These are phyloP conservation scores for Physocephala rufipes DNA, from an alignment of 2,888 invertebrate genomes.

Conservation along the genomic window DNA sequence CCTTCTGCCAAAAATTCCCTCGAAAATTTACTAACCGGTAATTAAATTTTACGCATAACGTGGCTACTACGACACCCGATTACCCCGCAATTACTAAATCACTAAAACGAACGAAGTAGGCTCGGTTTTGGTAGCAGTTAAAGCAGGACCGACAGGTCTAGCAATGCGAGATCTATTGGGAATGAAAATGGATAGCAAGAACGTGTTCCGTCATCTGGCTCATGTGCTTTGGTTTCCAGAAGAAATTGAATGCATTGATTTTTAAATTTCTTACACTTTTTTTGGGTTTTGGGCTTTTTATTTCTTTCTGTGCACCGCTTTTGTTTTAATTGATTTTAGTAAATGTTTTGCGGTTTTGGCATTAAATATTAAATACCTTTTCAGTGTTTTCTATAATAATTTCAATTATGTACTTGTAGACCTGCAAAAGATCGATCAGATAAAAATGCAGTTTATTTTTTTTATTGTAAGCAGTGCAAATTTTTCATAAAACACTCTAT, in stretches of 20 bases:
- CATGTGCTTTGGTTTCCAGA: too few relatives aligned
- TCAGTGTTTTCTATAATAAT: constrained; percentile 15
- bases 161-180: not conserved
- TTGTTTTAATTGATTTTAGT: constrained; percentile 31
- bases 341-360: constrained; percentile 10
- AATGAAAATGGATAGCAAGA: constrained; percentile 15
- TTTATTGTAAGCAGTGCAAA: constrained; percentile 62
- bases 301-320: constrained; percentile 43
- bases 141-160: not conserved
- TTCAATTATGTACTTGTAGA: constrained; percentile 17
- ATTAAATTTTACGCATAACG: constrained; percentile 38
- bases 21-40: constrained; percentile 17
- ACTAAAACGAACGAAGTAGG: constrained; percentile 24
- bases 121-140: constrained; percentile 23
- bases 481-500: constrained; percentile 53
- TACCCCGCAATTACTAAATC: not conserved
- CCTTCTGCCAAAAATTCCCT: constrained; percentile 7
- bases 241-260: too few relatives aligned
- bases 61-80: constrained; percentile 43
- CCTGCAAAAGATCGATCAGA: not conserved
- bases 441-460: constrained; percentile 31
- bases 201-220: not conserved
- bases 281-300: constrained; percentile 32
- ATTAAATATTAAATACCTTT: constrained; percentile 19
- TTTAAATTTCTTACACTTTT: not conserved